Conservation (phyloP, 2,797 vertebrate genomes). For the Myripristis jacobus region DNA sequence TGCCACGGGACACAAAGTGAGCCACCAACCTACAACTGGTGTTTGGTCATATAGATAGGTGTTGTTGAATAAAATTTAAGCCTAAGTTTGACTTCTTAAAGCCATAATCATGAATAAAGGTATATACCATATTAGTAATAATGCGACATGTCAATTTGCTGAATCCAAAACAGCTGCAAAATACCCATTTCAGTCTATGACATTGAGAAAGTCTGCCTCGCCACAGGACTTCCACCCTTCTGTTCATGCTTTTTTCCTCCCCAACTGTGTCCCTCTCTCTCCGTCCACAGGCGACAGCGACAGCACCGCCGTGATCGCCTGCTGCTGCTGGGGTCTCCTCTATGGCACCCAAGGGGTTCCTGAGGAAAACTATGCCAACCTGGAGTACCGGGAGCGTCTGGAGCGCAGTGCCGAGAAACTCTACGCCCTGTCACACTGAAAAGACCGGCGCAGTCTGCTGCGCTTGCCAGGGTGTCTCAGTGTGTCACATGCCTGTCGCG, state of each 20-base stretch:
- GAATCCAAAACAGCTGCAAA: no score
- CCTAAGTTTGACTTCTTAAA: no score
- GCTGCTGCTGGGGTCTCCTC: slow-evolving; percentile 86
- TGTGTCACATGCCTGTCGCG: no score
- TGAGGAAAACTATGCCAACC: slow-evolving; percentile 78
- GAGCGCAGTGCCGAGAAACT: slow-evolving; percentile 78
- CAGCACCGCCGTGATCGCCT: slow-evolving; percentile 87
- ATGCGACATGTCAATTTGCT: no score
- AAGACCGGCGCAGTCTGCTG: not conserved
- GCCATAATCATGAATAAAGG: no score
- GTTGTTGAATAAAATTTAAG: no score
- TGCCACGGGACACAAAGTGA: no score
- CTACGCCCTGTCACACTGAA: slow-evolving; percentile 80
- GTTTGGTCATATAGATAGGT: no score
- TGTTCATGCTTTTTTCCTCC: not conserved
- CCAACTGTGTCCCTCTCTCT: not conserved
- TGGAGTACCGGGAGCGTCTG: slow-evolving; percentile 85
- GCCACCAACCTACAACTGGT: no score
- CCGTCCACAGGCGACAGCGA: slow-evolving; percentile 85
- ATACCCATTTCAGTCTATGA: not conserved
- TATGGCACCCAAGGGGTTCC: slow-evolving; percentile 82
- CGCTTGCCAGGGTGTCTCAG: not conserved
- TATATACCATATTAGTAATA: no score
- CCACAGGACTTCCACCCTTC: not conserved
- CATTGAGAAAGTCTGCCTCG: not conserved